Evolutionary conservation across 92 coral and sea anemone species (phyloP), one percentile per base, ranked within the genome.

Genomic region (Virgularia gustaviana): DNA sequence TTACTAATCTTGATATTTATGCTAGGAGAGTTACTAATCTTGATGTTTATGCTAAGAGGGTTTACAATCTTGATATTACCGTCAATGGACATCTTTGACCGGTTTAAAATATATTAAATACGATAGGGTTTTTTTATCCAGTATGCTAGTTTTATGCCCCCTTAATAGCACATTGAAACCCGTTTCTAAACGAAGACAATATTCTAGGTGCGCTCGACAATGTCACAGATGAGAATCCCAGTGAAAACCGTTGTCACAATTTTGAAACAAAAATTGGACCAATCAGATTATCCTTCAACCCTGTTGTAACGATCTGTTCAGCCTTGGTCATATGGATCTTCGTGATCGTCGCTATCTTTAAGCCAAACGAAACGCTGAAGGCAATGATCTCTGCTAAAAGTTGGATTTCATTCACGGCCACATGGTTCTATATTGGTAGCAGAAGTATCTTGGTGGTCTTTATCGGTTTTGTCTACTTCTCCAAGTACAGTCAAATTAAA

Each of bases 391-490:
- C 23, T 3, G 35, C 22, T 6, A 72, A 55, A 24, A 42, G 53
- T 38, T 72, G 78, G 78, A 59, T 72, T 25, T 22, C 78, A 23
- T 54, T 22, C 6, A 55, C 78, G 2, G 54, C 53, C 39, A 72
- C 78, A 19, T 72, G 78, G 78, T 59, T 72, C 12, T 72, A 72
- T 55, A 38, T 72, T 28, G 78, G 78, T 12, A 72, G 65, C 9
- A 56, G 36, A 33, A 59, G 57, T 39, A 42, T 72, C 10, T 56
- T 49, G 78, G 54, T 59, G 27, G 5, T 72, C 9, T 72, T 72
- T 28, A 20, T 72, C 23, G 5, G 19, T 20, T 10, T 28, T 20
- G 19, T 72, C 36, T 72, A 53, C 36, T 72, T 72, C 38, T 72
- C 78, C 44, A 72, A 72, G 27, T 38, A 72, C 32, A 34, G 65